Evolutionary conservation across 2,888 invertebrate genomes (phyloP).

Genomic region (Drosophila mimetica): DNA sequence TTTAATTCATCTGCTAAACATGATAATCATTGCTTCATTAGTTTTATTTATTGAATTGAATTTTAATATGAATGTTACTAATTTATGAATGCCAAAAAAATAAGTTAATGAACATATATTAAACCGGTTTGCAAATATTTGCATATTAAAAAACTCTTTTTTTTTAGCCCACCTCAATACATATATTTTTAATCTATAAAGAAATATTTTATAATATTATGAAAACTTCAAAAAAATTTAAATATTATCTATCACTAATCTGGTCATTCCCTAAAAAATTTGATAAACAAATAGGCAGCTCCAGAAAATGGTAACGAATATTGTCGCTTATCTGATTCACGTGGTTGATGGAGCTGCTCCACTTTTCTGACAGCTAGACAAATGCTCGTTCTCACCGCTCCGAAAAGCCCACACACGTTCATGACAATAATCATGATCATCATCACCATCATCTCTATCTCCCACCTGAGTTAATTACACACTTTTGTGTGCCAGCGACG

Average conservation of each 20-base stretch:
- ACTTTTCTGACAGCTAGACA: constrained; percentile 41
- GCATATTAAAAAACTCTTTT: not conserved
- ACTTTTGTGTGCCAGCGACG: constrained; percentile 6
- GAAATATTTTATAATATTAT: too few species aligned
- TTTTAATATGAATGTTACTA: not conserved
- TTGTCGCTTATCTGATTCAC: constrained; percentile 43
- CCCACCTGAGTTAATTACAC: constrained; percentile 37
- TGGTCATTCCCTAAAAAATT: constrained; percentile 19
- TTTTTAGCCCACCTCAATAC: too few species aligned
- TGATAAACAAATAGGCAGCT: constrained; percentile 15
- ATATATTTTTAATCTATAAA: not conserved
- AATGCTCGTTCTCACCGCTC: constrained; percentile 28
- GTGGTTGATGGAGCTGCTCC: constrained; percentile 29
- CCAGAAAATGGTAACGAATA: constrained; percentile 4
- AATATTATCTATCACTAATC: constrained; percentile 9
- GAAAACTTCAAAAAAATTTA: not conserved
- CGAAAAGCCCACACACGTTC: constrained; percentile 29
- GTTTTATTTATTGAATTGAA: constrained; percentile 9
- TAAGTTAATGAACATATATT: constrained; percentile 1
- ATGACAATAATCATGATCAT: constrained; percentile 18
- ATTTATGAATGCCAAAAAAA: constrained; percentile 3
- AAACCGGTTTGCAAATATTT: constrained; percentile 8
- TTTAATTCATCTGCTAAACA: constrained; percentile 1
- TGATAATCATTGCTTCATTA: constrained; percentile 14
- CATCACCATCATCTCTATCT: constrained; percentile 21